Evolutionary conservation across 2,113 vertebrate genomes (phyloP), one percentile per base, ranked within the genome.

Genomic region (Amphiprion ocellaris): DNA sequence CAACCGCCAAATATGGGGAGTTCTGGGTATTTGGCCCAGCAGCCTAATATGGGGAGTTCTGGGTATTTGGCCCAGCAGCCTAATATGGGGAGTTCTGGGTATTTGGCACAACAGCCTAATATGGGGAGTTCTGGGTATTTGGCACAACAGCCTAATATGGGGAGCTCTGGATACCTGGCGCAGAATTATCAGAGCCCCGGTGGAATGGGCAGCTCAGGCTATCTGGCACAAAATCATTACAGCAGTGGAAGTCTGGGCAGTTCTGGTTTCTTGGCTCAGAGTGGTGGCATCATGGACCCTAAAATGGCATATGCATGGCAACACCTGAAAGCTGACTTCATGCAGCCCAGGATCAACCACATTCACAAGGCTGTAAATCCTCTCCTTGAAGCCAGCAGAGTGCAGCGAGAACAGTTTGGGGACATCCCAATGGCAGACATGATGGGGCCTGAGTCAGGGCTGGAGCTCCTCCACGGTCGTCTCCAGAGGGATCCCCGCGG

Each of bases 241-340:
- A 90, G 93, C 79, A 91, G 93, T 78, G 90, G 92, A 58, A 94
- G 92, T 74, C 77, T 93, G 49, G 91, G 91, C 9, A 93, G 93
- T 68, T 90, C 93, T 63, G 81, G 86, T 69, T 94, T 63, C 81
- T 81, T 92, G 65, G 85, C 89, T 9, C 92, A 92, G 74, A 94
- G 93, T 14, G 91, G 93, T 37, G 92, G 89, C 56, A 90, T 94
- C 61, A 90, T 93, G 84, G 96, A 96, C 66, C 90, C 94, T 53
- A 95, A 95, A 75, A 94, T 96, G n/a, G 96, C 95, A 0, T 97
- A 96, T 0, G 96, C 96, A 26, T 96, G 96, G 87, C 96, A 97
- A 81, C 96, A 97, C 78, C 93, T 97, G 53, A 97, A 96, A 64
- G 96, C 95, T 0, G 97, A 98, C 87, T 95, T 95, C 77, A 91